Conservation (phyloP, 2,113 vertebrate genomes). For the Loxodonta africana region DNA sequence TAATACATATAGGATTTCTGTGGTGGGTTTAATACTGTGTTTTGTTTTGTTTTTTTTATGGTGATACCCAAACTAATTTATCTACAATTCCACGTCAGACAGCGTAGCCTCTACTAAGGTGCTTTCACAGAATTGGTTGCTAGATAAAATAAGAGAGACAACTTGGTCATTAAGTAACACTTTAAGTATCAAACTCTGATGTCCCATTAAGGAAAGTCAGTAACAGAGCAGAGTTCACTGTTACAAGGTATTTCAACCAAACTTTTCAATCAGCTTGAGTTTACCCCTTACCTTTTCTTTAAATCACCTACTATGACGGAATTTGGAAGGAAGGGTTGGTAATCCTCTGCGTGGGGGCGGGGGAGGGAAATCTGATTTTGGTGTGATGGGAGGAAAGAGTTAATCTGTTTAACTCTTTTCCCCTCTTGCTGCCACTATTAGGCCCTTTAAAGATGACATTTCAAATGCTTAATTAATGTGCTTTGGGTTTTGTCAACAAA, state of each 20-base stretch:
- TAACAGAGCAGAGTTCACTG: background rate
- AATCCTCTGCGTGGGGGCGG: background rate
- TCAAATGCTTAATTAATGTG: slow-evolving; percentile 31
- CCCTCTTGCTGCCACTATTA: background rate
- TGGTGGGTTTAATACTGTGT: background rate
- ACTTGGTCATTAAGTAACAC: background rate
- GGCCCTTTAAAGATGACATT: slow-evolving; percentile 4
- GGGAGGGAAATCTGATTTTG: background rate
- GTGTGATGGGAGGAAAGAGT: background rate
- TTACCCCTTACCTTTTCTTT: slow-evolving; percentile 5
- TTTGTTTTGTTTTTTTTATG: too few relatives aligned
- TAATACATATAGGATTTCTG: background rate
- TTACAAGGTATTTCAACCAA: background rate
- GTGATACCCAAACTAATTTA: background rate
- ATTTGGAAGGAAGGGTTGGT: background rate
- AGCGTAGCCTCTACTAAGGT: background rate
- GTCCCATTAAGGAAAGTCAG: background rate
- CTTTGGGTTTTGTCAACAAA: slow-evolving; percentile 32
- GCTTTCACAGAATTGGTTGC: background rate
- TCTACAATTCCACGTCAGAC: slow-evolving; percentile 13
- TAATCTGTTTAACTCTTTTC: background rate
- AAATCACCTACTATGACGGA: background rate
- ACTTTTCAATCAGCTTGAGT: background rate
- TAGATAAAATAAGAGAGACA: slow-evolving; percentile 8
- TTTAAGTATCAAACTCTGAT: background rate